These are phyloP conservation scores for Petrocephalus zakoni DNA, from an alignment of 2,113 vertebrate species.

Conservation along the genomic window DNA sequence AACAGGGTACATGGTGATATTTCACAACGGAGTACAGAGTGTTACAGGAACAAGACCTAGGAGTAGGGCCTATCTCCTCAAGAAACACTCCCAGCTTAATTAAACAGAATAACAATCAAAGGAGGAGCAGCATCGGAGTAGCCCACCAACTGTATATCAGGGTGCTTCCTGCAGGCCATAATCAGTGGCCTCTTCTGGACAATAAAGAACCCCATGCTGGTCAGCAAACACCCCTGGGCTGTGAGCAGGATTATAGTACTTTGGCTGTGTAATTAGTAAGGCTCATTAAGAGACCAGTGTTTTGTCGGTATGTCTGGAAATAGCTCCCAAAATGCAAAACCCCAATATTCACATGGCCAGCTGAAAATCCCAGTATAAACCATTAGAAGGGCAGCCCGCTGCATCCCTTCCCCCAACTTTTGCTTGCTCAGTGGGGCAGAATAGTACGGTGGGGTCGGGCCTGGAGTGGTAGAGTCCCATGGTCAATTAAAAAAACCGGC, in stretches of 20 bases:
- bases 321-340: not conserved
- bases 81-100: not conserved
- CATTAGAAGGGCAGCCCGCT: not conserved
- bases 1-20: no score
- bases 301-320: not conserved
- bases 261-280: not conserved
- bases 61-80: not conserved
- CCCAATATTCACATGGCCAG: not conserved
- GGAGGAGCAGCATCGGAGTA: not conserved
- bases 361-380: not conserved
- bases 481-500: not conserved
- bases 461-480: not conserved
- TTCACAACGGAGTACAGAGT: not conserved
- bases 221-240: not conserved
- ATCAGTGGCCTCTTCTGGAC: not conserved
- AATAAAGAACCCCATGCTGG: not conserved
- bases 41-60: not conserved
- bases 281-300: not conserved
- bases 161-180: not conserved
- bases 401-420: not conserved
- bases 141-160: not conserved
- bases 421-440: not conserved
- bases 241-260: not conserved
- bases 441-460: not conserved
- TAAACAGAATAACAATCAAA: not conserved